Conservation (phyloP, 2,888 invertebrate genomes). For the Escarpia spicata region DNA sequence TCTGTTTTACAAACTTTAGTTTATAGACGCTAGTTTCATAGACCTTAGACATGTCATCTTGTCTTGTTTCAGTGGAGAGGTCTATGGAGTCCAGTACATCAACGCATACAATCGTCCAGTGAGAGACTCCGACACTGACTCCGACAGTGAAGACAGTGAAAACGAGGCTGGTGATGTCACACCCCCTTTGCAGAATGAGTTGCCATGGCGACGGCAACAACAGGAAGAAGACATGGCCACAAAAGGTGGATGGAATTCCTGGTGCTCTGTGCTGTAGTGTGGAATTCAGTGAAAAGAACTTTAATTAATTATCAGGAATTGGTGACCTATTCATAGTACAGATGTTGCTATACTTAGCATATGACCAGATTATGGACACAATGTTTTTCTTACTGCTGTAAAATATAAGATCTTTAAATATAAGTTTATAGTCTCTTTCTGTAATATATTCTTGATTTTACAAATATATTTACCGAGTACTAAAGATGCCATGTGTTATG, state of each 20-base stretch:
- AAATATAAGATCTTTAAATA: neutral
- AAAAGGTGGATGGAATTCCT: neutral
- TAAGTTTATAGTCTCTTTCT: neutral
- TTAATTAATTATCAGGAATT: neutral
- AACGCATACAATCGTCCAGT: neutral
- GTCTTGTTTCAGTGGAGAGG: neutral
- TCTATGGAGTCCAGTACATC: neutral
- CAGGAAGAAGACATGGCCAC: neutral
- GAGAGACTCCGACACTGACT: neutral
- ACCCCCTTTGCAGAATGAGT: slow-evolving; percentile 16
- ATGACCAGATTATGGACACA: neutral
- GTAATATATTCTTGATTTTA: neutral
- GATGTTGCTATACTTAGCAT: neutral
- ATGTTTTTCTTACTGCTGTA: neutral
- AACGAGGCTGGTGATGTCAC: neutral
- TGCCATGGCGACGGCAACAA: neutral
- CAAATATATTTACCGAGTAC: neutral
- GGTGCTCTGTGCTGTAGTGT: neutral
- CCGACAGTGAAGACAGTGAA: neutral
- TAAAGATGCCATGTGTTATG: neutral
- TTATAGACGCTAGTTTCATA: neutral
- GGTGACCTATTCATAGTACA: neutral
- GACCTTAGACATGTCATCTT: neutral
- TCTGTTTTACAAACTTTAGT: neutral
- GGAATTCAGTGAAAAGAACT: neutral